These are phyloP conservation scores for Mustelus asterias DNA, from an alignment of 2,113 vertebrate species.

Conservation along the genomic window DNA sequence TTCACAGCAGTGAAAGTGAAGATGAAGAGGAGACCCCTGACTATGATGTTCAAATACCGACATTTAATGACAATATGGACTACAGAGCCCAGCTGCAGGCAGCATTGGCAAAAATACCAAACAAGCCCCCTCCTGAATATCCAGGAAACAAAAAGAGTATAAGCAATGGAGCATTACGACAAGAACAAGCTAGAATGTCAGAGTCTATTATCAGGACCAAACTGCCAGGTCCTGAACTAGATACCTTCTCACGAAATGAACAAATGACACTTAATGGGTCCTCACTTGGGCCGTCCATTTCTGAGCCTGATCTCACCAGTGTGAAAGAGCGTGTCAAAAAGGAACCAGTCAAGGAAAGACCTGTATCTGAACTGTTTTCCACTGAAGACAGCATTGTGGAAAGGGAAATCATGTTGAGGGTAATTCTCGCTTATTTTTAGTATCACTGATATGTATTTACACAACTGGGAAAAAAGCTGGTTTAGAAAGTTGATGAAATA, in stretches of 20 bases:
- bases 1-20: conserved; percentile 94
- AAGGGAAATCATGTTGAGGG: conserved; percentile 86
- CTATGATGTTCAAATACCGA: conserved; percentile 64
- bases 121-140: conserved; percentile 91
- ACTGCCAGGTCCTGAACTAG: conserved; percentile 45
- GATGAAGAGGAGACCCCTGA: conserved; percentile 66
- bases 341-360: conserved; percentile 88
- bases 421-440: conserved; percentile 51
- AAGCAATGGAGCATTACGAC: conserved; percentile 64
- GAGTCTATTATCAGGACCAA: conserved; percentile 42
- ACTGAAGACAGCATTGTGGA: conserved; percentile 95
- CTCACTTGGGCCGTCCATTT: conserved; percentile 84
- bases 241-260: conserved; percentile 69
- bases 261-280: conserved; percentile 68
- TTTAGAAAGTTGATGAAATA: neutral
- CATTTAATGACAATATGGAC: conserved; percentile 67
- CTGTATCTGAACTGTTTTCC: conserved; percentile 94
- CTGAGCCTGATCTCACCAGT: conserved; percentile 87
- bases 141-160: conserved; percentile 74
- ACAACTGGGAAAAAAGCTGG: neutral
- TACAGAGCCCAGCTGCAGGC: conserved; percentile 87
- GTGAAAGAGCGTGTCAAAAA: conserved; percentile 92
- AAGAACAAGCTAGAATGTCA: conserved; percentile 46
- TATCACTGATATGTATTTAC: neutral
- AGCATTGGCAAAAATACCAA: conserved; percentile 85